A percentile compares a stretch with the other conserved stretches of the same genome.
Conservation (phyloP, 2,113 vertebrate genomes). For the Mola mola region DNA sequence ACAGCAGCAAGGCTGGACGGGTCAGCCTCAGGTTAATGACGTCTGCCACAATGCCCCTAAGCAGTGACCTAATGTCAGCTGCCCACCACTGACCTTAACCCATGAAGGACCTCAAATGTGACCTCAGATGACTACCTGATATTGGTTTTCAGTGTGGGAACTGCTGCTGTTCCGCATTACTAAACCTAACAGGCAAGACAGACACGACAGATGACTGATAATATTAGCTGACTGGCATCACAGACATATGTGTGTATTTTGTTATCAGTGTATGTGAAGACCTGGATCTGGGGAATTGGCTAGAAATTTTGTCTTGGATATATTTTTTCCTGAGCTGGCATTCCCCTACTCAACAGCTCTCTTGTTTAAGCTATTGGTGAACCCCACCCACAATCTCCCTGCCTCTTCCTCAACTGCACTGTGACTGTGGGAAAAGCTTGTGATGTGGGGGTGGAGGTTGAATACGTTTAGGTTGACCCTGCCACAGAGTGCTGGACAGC, state of each 20-base stretch:
- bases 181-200: conserved; percentile 5
- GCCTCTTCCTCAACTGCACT: background rate
- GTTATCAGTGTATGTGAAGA: too few species aligned
- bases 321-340: background rate
- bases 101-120: conserved; percentile 24
- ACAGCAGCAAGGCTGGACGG: conserved; percentile 53
- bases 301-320: too few species aligned
- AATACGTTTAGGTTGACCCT: conserved; percentile 59
- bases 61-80: conserved; percentile 56
- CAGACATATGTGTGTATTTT: background rate
- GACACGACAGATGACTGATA: background rate
- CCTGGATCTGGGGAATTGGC: background rate
- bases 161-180: conserved; percentile 1
- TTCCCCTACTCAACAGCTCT: background rate
- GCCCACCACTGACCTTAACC: conserved; percentile 38
- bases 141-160: conserved; percentile 18
- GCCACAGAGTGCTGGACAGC: conserved; percentile 54
- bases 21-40: conserved; percentile 64
- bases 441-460: conserved; percentile 26
- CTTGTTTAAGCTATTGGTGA: conserved; percentile 17
- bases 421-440: conserved; percentile 47
- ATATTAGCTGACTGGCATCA: background rate
- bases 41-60: conserved; percentile 37
- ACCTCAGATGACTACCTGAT: conserved; percentile 28
- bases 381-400: conserved; percentile 16